Base-by-base conservation (phyloP, 2,888 invertebrate genomes). In the Eupithecia dodoneata region DNA sequence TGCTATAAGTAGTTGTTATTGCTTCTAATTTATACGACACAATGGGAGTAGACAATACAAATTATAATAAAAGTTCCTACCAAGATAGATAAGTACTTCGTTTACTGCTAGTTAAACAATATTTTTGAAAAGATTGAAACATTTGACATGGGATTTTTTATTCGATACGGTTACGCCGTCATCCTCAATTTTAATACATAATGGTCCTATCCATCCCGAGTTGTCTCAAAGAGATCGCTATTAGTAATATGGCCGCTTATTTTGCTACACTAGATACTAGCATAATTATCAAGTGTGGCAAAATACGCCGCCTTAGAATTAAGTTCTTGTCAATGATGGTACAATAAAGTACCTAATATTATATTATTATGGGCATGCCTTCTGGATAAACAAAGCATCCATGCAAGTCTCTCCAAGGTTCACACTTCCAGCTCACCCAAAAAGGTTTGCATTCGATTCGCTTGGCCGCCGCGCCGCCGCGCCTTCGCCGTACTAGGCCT, bases 401-500 rank as follows among this genome's bases (percentile, higher is more conserved):
- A 81, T 59, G 74, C 80, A 77, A 79, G 75, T 63, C 63, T 47
- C 81, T 59, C 74, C 80, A 79, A 79, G 75, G 80, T 78, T 79
- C 49, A 70, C 66, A 86, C 85, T 83, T 75, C 66, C 77, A 78
- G 86, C 86, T 83, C 84, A 80, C 83, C 94, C 93, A 90, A 94
- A 94, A 94, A 93, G 94, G 94, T 72, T 75, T 80, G 87, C 83
- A 80, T 83, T 85, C 87, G 89, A 86, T 84, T 82, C 86, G 70
- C 70, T 84, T 82, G 85, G 47, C 47, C 65, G 10, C 18, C 65
- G 65, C 65, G 85, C 83, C 87, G 88, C 89, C 87, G 88, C 89
- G 87, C 84, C 84, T 86, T 88, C 88, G 85, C 86, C 81, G 83
- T 84, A 80, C 87, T 92, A 90, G 86, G 80, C 94, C 94, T 91